Evolutionary conservation across 37 sponge, comb jelly and placozoan genomes (phyloP), one percentile per base, ranked within the genome.

Genomic region (Theonella swinhoei): DNA sequence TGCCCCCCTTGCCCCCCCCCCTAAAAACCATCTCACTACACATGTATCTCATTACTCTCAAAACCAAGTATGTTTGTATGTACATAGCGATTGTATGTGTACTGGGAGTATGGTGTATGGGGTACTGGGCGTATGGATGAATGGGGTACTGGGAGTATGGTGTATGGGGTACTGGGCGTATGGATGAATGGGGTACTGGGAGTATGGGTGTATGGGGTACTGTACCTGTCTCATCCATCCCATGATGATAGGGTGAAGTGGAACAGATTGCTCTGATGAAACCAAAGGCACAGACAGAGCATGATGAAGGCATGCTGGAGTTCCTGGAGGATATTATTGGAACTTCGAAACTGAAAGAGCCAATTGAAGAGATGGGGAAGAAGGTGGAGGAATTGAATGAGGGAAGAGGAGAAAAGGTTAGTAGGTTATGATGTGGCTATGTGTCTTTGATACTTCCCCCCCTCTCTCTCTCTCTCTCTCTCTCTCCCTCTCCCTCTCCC

Each of bases 281-380:
- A 70, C 96, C 99, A 58, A 98, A 91, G 69, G 99, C 94, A 8
- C 99, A 85, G 43, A 80, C 83, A 29, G 96, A 95, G 28, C 92
- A 93, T 59, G 99, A 95, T 59, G 99, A 98, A 20, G 99, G 99
- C 24, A 98, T 98, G 96, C 66, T 98, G 60, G 99, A 98, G 82
- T 98, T 91, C 41, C 88, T 98, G 63, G 99, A 98, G 68, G 99
- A 98, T 74, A 95, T 98, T 26, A 89, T 98, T 59, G 99, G 99
- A 1, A 87, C 99, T 0, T 92, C 88, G 31, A 76, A 54, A n/a
- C 91, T 88, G 68, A 98, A 98, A 73, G 90, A 89, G 42, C 92
- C 99, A 1, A 98, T 98, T 70, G 96, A 93, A 65, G 81, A 90
- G 60, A 80, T 94, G 68, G 65, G 64, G 0, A 87, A 74, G 68